A percentile compares a stretch with the other conserved stretches of the same genome.
Evolutionary conservation across 2,888 invertebrate genomes (phyloP).

Genomic region (Latheticus oryzae): DNA sequence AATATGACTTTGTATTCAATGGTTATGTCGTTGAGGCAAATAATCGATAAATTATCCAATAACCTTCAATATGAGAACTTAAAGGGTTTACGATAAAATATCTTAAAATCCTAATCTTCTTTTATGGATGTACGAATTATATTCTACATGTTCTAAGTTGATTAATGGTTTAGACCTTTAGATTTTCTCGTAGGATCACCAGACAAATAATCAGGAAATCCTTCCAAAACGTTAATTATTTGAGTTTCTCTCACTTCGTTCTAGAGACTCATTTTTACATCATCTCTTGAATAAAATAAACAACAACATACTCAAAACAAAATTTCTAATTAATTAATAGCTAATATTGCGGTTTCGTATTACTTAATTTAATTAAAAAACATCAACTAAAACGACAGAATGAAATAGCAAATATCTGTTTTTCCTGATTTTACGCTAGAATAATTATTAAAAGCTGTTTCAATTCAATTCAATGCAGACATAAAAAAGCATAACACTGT

Average conservation of each 20-base stretch:
- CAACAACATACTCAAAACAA: slow-evolving; percentile 10
- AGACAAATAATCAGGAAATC: slow-evolving; percentile 41
- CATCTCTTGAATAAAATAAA: slow-evolving; percentile 23
- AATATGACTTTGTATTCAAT: slow-evolving; percentile 37
- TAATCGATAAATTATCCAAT: slow-evolving; percentile 31
- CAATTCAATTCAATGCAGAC: slow-evolving; percentile 23
- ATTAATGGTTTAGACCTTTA: slow-evolving; percentile 38
- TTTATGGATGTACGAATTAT: slow-evolving; percentile 39
- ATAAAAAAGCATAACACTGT: slow-evolving; percentile 22
- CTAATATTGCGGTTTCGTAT: slow-evolving; percentile 8
- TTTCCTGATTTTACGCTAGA: slow-evolving; percentile 16
- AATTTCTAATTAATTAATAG: slow-evolving; percentile 22
- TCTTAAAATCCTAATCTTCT: slow-evolving; percentile 38
- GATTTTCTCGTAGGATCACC: slow-evolving; percentile 38
- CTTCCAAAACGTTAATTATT: slow-evolving; percentile 41
- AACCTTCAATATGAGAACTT: slow-evolving; percentile 26
- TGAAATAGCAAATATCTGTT: slow-evolving; percentile 12
- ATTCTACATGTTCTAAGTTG: slow-evolving; percentile 33
- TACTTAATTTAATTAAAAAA: slow-evolving; percentile 10
- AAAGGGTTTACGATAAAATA: slow-evolving; percentile 26
- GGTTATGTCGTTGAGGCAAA: slow-evolving; percentile 31
- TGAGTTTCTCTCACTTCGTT: slow-evolving; percentile 29
- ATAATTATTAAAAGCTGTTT: slow-evolving; percentile 24
- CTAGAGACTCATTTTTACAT: slow-evolving; percentile 28
- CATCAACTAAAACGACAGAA: slow-evolving; percentile 7